Percentiles rank a stretch among this genome's conserved stretches.
phyloP scores from a whole-genome alignment of 2,888 invertebrate genomes.

The Crepidodera aurea region DNA sequence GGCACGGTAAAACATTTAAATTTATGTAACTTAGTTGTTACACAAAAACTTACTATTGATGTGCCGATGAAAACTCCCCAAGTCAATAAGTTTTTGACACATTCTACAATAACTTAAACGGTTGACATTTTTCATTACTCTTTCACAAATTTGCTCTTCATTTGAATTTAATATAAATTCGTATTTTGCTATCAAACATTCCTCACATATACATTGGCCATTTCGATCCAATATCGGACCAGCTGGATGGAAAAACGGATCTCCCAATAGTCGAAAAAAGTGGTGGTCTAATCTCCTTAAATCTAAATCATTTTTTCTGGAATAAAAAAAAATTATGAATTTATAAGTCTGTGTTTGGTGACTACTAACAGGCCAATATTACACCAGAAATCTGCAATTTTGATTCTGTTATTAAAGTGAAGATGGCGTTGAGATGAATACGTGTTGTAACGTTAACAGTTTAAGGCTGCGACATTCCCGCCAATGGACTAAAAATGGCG shows the following conservation, averaged over 20 bases:
- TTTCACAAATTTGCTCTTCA: slow-evolving; percentile 38
- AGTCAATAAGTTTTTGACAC: slow-evolving; percentile 44
- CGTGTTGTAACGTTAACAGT: no score
- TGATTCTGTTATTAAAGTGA: no score
- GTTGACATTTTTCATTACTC: slow-evolving; percentile 34
- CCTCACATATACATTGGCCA: slow-evolving; percentile 58
- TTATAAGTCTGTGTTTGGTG: no score
- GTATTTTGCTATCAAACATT: slow-evolving; percentile 56
- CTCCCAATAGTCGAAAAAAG: slow-evolving; percentile 52
- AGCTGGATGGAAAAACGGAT: slow-evolving; percentile 50
- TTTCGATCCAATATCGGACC: slow-evolving; percentile 53
- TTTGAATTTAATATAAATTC: slow-evolving; percentile 43
- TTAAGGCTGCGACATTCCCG: no score
- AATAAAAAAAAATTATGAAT: slow-evolving; percentile 34
- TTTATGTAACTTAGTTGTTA: no score
- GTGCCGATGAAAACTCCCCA: slow-evolving; percentile 49
- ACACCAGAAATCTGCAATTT: no score
- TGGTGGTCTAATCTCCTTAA: slow-evolving; percentile 52
- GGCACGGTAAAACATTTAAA: no score
- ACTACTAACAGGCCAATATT: no score
- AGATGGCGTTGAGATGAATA: no score
- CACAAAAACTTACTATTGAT: slow-evolving; percentile 45
- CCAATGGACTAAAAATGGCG: no score
- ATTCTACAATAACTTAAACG: slow-evolving; percentile 41
- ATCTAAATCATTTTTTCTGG: slow-evolving; percentile 51